Evolutionary conservation across 2,113 vertebrate species (phyloP), one percentile per base, ranked within the genome.

Genomic region (Tylochromis polylepis): DNA sequence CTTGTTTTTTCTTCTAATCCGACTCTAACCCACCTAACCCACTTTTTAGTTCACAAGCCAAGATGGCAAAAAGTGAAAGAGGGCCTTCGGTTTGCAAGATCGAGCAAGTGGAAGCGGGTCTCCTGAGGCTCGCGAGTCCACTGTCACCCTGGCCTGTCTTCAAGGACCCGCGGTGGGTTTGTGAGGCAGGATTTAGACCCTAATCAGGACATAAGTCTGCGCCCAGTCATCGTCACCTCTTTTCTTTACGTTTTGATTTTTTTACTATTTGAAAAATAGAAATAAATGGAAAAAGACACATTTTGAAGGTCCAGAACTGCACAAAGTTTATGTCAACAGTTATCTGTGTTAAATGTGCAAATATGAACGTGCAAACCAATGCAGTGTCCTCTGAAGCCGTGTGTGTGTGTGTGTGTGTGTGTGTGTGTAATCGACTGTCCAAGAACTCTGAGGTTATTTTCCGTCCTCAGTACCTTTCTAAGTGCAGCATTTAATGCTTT

Each of bases 371-470:
- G 24, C 67, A 49, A 0, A 24, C 1, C 67, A 1, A 5, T 1
- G 0, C 24, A 1, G 16, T 11, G 70, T 75, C 70, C 43, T 51
- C 24, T 51, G 70, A 49, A 51, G 24, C 22, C 46, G 20, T 86
- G 58, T 14, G 14, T 51, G 56, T 87, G 57, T 27, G 62, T 18
- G 65, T 2, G 49, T 62, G 79, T 24, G 38, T 22, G 59, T 75
- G 85, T 72, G 81, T 70, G 81, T 85, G 38, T 84, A 89, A 92
- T 91, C 31, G 34, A 84, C 72, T 79, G 38, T 92, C 83, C 60
- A 85, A 91, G 8, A 91, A 58, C 91, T 89, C 88, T 75, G 58
- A 85, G 87, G 89, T 90, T 83, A 81, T 93, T 93, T 93, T 87
- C 83, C 70, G 46, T 90, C 87, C 91, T 88, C 89, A 43, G 27